Evolutionary conservation across 2,797 vertebrate species (phyloP), one percentile per base, ranked within the genome.

Genomic region (Myotis findleyi): DNA sequence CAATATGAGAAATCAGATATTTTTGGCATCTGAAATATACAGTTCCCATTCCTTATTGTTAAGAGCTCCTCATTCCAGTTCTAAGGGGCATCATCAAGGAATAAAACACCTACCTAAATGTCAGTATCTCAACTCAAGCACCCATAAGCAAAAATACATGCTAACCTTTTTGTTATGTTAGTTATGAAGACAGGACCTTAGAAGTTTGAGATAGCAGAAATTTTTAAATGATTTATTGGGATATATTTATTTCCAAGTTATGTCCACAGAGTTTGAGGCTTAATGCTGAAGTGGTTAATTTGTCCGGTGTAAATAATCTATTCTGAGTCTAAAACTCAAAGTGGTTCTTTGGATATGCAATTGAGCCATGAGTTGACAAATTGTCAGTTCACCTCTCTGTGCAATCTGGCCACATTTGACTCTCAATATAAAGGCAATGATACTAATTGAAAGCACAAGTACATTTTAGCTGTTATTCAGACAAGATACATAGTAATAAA

Each of bases 21-120:
- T 41, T 96, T 98, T 98, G 96, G 55, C 95, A 97, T 94, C 93
- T 94, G 88, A 91, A 98, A 92, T 87, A 94, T 87, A 96, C 93
- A 97, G 96, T 96, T 98, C 92, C 93, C 87, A 94, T 94, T 98
- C 87, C 93, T 97, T 82, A 89, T 96, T 96, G 96, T 96, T 91
- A 97, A 98, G 86, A 76, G 80, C 80, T 94, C 91, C 92, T 96
- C 87, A 86, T 97, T 96, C 64, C 89, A 90, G 91, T 95, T 96
- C 76, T 96, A 95, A 97, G 97, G 95, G 84, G 20, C 79, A 97
- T 96, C 87, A 92, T 97, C 85, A 95, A 97, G 95, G 82, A 97
- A 91, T 87, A 77, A 79, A 97, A 27, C 89, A 97, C 95, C 96
- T 98, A 95, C 91, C 95, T 96, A 97, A 97, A 93, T 96, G 93